phyloP scores from a whole-genome alignment of 2,888 invertebrate genomes.

The Diaphora mendica region DNA sequence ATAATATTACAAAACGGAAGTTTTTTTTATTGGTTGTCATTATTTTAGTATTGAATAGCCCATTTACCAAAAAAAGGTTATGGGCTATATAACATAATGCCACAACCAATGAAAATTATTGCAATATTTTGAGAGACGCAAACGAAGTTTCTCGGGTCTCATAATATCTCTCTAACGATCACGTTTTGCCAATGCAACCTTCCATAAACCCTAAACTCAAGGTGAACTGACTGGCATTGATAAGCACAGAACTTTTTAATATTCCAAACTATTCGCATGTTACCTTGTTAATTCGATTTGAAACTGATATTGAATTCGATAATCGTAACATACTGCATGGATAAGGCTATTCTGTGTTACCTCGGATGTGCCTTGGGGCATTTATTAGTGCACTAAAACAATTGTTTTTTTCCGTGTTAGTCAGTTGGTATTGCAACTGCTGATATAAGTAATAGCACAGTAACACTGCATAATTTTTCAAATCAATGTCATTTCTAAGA shows the following conservation, averaged over 20 bases:
- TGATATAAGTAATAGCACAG: background rate
- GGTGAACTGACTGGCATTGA: slow-evolving; percentile 41
- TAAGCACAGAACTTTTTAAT: slow-evolving; percentile 47
- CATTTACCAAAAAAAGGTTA: too few species aligned
- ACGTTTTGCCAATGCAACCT: slow-evolving; percentile 24
- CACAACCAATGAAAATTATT: too few species aligned
- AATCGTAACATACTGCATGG: slow-evolving; percentile 64
- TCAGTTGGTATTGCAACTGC: background rate
- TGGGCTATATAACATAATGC: too few species aligned
- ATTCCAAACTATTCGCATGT: slow-evolving; percentile 46
- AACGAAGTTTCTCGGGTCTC: too few species aligned
- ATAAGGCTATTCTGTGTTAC: slow-evolving; percentile 64
- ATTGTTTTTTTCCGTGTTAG: slow-evolving; percentile 7
- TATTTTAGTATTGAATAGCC: too few species aligned
- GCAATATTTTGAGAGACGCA: too few species aligned
- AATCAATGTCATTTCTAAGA: background rate
- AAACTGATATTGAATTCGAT: slow-evolving; percentile 51
- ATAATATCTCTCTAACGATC: too few species aligned
- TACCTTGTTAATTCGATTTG: slow-evolving; percentile 57
- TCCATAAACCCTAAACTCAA: slow-evolving; percentile 20
- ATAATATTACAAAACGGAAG: too few species aligned
- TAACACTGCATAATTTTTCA: background rate
- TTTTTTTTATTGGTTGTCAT: too few species aligned
- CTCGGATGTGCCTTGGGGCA: slow-evolving; percentile 41
- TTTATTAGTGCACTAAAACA: slow-evolving; percentile 6